Evolutionary conservation across 2,888 invertebrate genomes (phyloP), one percentile per base, ranked within the genome.

Genomic region (Eupithecia dodoneata): DNA sequence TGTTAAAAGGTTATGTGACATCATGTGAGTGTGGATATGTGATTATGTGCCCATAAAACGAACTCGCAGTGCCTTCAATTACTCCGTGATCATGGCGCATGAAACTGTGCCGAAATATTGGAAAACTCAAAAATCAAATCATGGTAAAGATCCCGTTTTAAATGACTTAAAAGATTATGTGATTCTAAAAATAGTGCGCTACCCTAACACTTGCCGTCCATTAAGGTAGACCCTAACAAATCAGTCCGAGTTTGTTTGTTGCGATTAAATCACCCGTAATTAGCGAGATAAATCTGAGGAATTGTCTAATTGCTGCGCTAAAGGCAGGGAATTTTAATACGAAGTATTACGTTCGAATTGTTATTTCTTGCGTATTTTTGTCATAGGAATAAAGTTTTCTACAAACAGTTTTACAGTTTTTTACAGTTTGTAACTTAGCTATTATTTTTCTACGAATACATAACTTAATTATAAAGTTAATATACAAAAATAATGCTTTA

Each of bases 251-350:
- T 66, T 72, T 72, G 45, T 76, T 72, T 74, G 59, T 30, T 65
- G 71, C 65, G 74, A 79, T 73, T 71, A 73, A 75, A 73, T 45
- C 67, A 75, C 41, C 9, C 3, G 74, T 70, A 76, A 72, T 74
- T 74, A 74, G 72, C 69, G 67, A 73, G 71, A 55, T n/a, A 73
- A 78, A 74, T 72, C 47, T 72, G 30, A 74, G 52, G 72, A 77
- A 72, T 77, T 77, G 74, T 75, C 72, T 72, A 67, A 77, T 71
- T 66, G 85, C 87, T 87, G 87, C 84, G 85, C 86, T 87, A 86
- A 76, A 72, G 75, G 71, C 42, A 52, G 42, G 42, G 45, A 55
- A 81, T 81, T 82, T 84, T 77, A 71, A 72, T 55, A 55, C 70
- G 45, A 74, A 47, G 42, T 55, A n/a, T 55, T 70, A 10, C 6